These are phyloP conservation scores for Lepisosteus osseus DNA, from an alignment of 2,113 vertebrate species.

Conservation along the genomic window DNA sequence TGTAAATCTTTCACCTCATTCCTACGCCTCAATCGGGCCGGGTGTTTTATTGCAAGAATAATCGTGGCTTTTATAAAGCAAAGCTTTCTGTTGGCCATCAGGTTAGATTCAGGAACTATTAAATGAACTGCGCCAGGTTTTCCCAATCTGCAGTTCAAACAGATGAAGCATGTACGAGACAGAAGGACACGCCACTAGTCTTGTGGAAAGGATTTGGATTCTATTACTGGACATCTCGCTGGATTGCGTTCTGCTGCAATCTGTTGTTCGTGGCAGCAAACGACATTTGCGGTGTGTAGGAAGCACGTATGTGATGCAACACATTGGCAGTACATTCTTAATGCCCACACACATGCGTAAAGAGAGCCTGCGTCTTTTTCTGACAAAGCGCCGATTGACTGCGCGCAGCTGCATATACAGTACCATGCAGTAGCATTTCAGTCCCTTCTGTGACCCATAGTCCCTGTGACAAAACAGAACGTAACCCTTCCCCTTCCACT, in stretches of 20 bases:
- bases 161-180: no score
- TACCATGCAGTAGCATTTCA: conserved; percentile 33
- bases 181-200: no score
- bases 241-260: conserved; percentile 35
- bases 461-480: no score
- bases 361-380: conserved; percentile 48
- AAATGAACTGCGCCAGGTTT: no score
- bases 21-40: no score
- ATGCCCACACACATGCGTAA: conserved; percentile 57
- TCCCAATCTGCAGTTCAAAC: no score
- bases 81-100: not conserved
- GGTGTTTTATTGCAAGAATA: no score
- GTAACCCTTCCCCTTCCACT: no score
- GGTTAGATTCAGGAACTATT: no score
- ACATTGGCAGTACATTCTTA: conserved; percentile 48
- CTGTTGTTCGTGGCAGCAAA: conserved; percentile 38
- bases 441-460: no score
- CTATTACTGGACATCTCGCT: conserved; percentile 9
- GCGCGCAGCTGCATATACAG: not conserved
- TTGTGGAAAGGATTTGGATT: no score
- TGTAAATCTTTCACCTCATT: no score
- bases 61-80: not conserved
- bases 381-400: conserved; percentile 31
- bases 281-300: conserved; percentile 45
- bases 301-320: conserved; percentile 60